These are phyloP conservation scores for Chironomus tepperi DNA, from an alignment of 1,140 invertebrate genomes.

Conservation along the genomic window DNA sequence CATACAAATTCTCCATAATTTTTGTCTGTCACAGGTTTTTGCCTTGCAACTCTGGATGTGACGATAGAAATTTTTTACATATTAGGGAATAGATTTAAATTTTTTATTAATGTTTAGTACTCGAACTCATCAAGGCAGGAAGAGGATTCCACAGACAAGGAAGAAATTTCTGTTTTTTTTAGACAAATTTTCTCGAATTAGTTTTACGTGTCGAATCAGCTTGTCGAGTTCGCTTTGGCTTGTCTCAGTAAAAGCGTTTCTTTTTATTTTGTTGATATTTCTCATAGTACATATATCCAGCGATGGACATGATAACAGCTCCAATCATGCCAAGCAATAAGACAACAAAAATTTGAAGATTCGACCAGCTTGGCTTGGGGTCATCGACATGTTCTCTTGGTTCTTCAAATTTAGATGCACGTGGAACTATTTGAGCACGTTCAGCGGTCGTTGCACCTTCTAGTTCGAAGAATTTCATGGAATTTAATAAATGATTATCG, in stretches of 20 bases:
- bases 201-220: not conserved
- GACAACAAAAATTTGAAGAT: slow-evolving; percentile 80
- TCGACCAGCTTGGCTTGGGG: slow-evolving; percentile 70
- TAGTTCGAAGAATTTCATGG: slow-evolving; percentile 84
- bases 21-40: too few relatives aligned
- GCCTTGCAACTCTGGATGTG: too few relatives aligned
- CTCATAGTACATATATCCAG: slow-evolving; percentile 85
- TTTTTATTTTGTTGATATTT: slow-evolving; percentile 80
- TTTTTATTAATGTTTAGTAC: not conserved
- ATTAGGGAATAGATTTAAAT: too few relatives aligned
- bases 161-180: not conserved
- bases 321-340: slow-evolving; percentile 70
- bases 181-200: not conserved
- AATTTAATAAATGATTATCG: slow-evolving; percentile 94
- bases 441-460: slow-evolving; percentile 65
- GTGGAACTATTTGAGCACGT: slow-evolving; percentile 66
- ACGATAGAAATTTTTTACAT: too few relatives aligned
- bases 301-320: slow-evolving; percentile 67
- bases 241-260: slow-evolving; percentile 76
- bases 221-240: not conserved
- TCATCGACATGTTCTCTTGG: slow-evolving; percentile 84
- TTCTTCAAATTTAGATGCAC: slow-evolving; percentile 70
- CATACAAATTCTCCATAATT: too few relatives aligned
- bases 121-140: not conserved
- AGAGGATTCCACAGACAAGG: not conserved